A percentile compares a stretch with the other conserved stretches of the same genome.
These are phyloP conservation scores for Lontra canadensis DNA, from an alignment of 2,113 vertebrate species.

Conservation along the genomic window DNA sequence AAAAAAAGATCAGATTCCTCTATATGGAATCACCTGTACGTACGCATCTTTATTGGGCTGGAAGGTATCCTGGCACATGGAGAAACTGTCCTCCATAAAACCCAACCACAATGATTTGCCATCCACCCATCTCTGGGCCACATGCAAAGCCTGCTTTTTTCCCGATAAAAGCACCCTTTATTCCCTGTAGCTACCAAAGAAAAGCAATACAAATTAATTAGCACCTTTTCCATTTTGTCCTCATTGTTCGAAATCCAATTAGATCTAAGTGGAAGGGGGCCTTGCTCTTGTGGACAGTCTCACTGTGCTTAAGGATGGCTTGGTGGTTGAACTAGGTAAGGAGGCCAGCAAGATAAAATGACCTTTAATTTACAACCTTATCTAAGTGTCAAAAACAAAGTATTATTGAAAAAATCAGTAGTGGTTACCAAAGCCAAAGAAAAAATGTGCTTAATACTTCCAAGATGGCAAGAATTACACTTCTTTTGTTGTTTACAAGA, in stretches of 20 bases:
- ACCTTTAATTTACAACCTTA: slow-evolving; percentile 37
- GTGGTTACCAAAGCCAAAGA: slow-evolving; percentile 16
- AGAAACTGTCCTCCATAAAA: background rate
- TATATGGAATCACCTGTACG: background rate
- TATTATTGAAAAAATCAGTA: slow-evolving; percentile 25
- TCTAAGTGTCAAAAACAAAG: background rate
- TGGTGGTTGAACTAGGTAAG: background rate
- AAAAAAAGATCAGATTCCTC: background rate
- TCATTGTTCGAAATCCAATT: slow-evolving; percentile 67
- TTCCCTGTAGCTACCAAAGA: slow-evolving; percentile 27
- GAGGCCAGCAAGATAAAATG: background rate
- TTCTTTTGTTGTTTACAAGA: background rate
- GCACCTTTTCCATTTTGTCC: slow-evolving; percentile 49
- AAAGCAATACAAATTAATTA: slow-evolving; percentile 68
- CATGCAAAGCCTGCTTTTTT: background rate
- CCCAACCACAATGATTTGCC: background rate
- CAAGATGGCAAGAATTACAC: background rate
- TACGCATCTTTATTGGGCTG: background rate
- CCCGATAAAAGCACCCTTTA: slow-evolving; percentile 24
- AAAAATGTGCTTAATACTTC: slow-evolving; percentile 11
- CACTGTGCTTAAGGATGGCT: background rate
- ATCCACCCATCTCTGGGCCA: background rate
- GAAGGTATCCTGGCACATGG: background rate
- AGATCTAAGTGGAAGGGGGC: background rate
- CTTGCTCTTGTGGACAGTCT: background rate